A percentile compares a stretch with the other conserved stretches of the same genome.
phyloP scores from a whole-genome alignment of 35 echinoderm and acorn worm genomes.

The Lytechinus pictus region DNA sequence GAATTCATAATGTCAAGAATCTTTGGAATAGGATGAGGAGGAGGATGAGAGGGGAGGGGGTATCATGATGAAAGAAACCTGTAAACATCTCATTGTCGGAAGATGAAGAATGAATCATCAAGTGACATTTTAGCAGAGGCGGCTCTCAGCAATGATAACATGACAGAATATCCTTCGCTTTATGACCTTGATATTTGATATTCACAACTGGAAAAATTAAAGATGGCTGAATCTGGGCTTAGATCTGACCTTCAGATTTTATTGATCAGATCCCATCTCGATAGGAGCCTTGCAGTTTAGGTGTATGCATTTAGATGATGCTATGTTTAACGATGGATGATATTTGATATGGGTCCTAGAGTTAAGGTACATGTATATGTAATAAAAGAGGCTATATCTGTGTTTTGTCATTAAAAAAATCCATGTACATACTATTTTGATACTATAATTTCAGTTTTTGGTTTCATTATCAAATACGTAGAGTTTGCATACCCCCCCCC shows the following conservation, averaged over 20 bases:
- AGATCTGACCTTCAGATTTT: background rate
- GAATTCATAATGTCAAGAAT: background rate
- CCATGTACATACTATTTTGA: too few relatives aligned
- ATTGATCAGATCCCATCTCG: background rate
- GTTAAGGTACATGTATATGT: background rate
- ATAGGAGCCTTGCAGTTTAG: background rate
- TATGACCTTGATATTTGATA: background rate
- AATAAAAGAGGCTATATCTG: too few relatives aligned
- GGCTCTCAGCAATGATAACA: constrained; percentile 7
- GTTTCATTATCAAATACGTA: too few relatives aligned
- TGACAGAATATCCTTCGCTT: background rate
- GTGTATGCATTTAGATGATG: background rate
- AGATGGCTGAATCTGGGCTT: background rate
- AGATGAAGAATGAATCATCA: background rate
- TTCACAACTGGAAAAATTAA: background rate
- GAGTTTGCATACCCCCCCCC: too few relatives aligned
- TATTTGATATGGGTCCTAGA: background rate
- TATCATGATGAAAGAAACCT: background rate
- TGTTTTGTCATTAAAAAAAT: too few relatives aligned
- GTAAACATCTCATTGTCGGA: background rate
- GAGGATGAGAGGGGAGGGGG: background rate
- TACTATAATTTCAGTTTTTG: too few relatives aligned
- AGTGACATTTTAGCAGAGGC: background rate
- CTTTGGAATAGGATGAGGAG: background rate
- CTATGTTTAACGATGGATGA: background rate